Evolutionary conservation across 2,797 vertebrate genomes (phyloP).

Genomic region (Eulemur mongoz): DNA sequence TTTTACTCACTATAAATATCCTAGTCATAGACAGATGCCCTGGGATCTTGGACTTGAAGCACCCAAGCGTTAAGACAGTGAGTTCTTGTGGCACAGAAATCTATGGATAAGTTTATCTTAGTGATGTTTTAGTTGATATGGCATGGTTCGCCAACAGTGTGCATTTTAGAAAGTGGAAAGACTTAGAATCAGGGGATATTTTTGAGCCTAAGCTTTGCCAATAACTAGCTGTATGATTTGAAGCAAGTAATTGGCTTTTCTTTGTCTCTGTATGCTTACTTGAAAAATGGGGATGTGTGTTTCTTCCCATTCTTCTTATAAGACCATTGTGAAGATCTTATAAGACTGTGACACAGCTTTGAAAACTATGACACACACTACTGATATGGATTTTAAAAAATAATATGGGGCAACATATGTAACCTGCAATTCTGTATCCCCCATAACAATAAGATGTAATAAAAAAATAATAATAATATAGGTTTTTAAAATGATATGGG

Average conservation of each 20-base stretch:
- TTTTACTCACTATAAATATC: background rate
- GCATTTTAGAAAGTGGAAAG: constrained; percentile 45
- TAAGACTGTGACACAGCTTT: background rate
- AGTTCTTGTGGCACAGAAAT: background rate
- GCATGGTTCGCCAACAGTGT: background rate
- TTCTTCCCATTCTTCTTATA: background rate
- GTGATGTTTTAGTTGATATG: background rate
- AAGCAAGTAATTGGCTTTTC: constrained; percentile 22
- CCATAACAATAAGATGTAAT: no score
- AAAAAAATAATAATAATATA: background rate
- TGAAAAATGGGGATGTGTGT: background rate
- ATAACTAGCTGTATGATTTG: background rate
- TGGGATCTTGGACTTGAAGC: background rate
- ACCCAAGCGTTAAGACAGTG: background rate
- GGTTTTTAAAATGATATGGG: background rate
- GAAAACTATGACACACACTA: background rate
- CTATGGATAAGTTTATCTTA: background rate
- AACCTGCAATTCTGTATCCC: no score
- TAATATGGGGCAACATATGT: background rate
- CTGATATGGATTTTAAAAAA: background rate
- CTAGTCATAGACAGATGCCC: background rate
- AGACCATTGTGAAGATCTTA: background rate
- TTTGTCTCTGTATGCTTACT: background rate
- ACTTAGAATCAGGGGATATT: background rate
- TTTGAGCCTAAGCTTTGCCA: background rate